Conservation (phyloP, 2,113 vertebrate genomes). For the Centropristis striata region DNA sequence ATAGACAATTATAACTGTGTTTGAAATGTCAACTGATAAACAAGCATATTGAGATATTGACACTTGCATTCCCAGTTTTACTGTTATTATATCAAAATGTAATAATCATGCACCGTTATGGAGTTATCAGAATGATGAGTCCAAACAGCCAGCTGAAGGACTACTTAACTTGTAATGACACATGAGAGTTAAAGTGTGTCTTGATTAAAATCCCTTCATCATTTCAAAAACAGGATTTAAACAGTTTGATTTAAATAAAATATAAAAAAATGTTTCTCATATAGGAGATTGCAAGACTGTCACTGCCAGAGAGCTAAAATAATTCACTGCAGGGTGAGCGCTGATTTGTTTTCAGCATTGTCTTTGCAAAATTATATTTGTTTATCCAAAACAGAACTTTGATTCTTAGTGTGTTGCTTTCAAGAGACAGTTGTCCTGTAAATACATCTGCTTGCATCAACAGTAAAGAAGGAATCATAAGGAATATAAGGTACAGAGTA, state of each 20-base stretch:
- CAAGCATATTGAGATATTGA: not conserved
- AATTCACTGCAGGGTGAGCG: slow-evolving; percentile 48
- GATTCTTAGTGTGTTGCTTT: slow-evolving; percentile 14
- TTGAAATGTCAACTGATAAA: slow-evolving; percentile 7
- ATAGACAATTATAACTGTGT: slow-evolving; percentile 14
- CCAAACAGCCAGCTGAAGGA: not conserved
- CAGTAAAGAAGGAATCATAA: not conserved
- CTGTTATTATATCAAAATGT: slow-evolving; percentile 4
- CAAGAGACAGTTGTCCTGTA: slow-evolving; percentile 27
- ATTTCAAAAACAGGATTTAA: slow-evolving; percentile 33
- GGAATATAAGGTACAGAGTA: not conserved
- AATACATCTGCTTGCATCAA: slow-evolving; percentile 7
- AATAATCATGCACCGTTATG: slow-evolving; percentile 9
- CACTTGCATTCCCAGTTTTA: not conserved
- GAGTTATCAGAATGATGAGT: not conserved
- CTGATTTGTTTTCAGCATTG: slow-evolving; percentile 54
- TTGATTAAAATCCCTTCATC: slow-evolving; percentile 36
- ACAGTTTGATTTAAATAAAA: slow-evolving; percentile 37
- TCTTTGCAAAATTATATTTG: slow-evolving; percentile 47
- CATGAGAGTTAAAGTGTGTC: slow-evolving; percentile 7
- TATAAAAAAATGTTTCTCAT: slow-evolving; percentile 48
- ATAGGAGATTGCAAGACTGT: slow-evolving; percentile 19
- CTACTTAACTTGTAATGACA: slow-evolving; percentile 15
- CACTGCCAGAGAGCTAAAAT: slow-evolving; percentile 38
- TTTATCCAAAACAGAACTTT: slow-evolving; percentile 49